phyloP scores from a whole-genome alignment of 2,113 vertebrate species.

The Leptobrachium leishanense region DNA sequence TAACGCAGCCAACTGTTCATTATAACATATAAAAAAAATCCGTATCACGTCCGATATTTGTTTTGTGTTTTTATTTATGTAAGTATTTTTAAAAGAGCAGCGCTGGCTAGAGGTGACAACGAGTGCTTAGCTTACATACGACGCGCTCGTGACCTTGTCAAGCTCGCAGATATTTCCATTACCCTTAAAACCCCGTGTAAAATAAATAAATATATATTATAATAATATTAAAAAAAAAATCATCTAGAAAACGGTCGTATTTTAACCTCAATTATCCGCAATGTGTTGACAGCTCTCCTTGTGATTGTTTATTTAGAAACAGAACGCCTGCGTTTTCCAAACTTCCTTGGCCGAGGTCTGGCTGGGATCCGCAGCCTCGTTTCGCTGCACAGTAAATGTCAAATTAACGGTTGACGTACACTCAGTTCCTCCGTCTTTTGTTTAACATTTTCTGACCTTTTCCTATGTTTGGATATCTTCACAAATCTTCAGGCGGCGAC shows the following conservation, averaged over 20 bases:
- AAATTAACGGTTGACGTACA: conserved; percentile 44
- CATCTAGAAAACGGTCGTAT: background rate
- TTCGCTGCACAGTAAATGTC: conserved; percentile 38
- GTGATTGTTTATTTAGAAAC: background rate
- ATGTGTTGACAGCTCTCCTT: background rate
- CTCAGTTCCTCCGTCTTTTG: conserved; percentile 44
- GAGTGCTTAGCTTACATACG: no score
- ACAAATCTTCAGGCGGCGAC: conserved; percentile 42
- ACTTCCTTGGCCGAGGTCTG: background rate
- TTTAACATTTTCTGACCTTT: conserved; percentile 51
- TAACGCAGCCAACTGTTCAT: no score
- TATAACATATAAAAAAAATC: no score
- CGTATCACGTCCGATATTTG: no score
- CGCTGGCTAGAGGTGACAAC: no score
- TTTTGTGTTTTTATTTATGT: no score
- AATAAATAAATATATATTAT: no score
- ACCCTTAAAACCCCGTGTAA: no score
- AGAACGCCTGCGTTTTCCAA: conserved; percentile 19
- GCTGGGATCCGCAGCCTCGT: conserved; percentile 10
- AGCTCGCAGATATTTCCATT: no score
- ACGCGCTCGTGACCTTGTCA: no score
- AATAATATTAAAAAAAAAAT: no score
- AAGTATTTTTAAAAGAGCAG: no score
- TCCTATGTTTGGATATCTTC: conserved; percentile 47
- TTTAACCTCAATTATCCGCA: background rate